phyloP scores from a whole-genome alignment of 2,888 invertebrate genomes.

The Liopterus haemorrhoidalis region DNA sequence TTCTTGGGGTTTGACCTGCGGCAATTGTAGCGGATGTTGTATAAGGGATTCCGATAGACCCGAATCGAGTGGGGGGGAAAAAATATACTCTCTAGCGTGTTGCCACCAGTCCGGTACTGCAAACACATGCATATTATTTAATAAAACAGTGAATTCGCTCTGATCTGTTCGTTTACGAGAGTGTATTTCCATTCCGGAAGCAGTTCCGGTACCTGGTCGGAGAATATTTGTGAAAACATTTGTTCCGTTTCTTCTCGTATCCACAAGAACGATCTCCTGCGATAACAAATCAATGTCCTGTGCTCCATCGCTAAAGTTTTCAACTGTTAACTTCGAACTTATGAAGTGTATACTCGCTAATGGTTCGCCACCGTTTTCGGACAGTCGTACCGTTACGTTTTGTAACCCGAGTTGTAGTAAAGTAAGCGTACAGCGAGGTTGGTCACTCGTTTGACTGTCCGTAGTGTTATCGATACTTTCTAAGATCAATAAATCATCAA shows the following conservation, averaged over 20 bases:
- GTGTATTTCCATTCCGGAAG: slow-evolving; percentile 41
- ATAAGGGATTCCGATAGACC: slow-evolving; percentile 39
- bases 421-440: slow-evolving; percentile 60
- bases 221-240: slow-evolving; percentile 88
- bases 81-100: slow-evolving; percentile 71
- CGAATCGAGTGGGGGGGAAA: slow-evolving; percentile 47
- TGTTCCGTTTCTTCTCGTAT: slow-evolving; percentile 49
- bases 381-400: slow-evolving; percentile 76
- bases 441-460: slow-evolving; percentile 10
- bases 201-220: slow-evolving; percentile 51
- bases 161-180: slow-evolving; percentile 59
- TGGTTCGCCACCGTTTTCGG: too few relatives aligned
- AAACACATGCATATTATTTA: slow-evolving; percentile 93
- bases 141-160: slow-evolving; percentile 76
- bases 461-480: slow-evolving; percentile 33
- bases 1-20: slow-evolving; percentile 31
- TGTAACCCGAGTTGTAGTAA: slow-evolving; percentile 76
- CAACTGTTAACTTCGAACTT: slow-evolving; percentile 78
- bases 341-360: slow-evolving; percentile 89
- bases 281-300: slow-evolving; percentile 91
- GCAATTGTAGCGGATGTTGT: slow-evolving; percentile 6
- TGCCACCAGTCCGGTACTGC: slow-evolving; percentile 93
- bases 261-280: slow-evolving; percentile 77
- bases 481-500: slow-evolving; percentile 57
- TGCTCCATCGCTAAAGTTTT: slow-evolving; percentile 79